phyloP scores from a whole-genome alignment of 2,797 vertebrate genomes.

The Neostethus bicornis region DNA sequence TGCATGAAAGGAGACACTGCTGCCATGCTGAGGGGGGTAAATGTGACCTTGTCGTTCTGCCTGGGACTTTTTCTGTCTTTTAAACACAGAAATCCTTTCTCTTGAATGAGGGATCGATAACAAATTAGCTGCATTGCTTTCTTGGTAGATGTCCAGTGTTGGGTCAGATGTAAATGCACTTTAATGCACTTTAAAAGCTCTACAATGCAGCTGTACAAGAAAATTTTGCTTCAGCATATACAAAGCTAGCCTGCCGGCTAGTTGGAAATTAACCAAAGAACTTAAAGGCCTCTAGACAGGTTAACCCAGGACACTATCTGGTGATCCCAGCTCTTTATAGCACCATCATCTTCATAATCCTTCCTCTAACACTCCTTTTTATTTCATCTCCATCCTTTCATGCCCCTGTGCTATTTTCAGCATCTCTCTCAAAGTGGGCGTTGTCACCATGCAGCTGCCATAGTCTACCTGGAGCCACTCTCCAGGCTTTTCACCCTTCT shows the following conservation, averaged over 20 bases:
- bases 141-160: background rate
- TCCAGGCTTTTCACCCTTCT: slow-evolving; percentile 24
- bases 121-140: slow-evolving; percentile 18
- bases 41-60: slow-evolving; percentile 63
- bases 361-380: slow-evolving; percentile 11
- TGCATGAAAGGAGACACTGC: slow-evolving; percentile 40
- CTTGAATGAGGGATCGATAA: slow-evolving; percentile 15
- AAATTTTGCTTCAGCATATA: slow-evolving; percentile 16
- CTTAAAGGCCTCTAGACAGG: too few species aligned
- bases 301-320: slow-evolving; percentile 48
- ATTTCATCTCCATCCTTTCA: slow-evolving; percentile 10
- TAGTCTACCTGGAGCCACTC: slow-evolving; percentile 42
- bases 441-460: slow-evolving; percentile 52
- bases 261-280: too few species aligned
- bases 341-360: slow-evolving; percentile 27
- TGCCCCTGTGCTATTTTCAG: slow-evolving; percentile 10
- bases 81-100: slow-evolving; percentile 5
- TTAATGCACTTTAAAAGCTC: slow-evolving; percentile 16
- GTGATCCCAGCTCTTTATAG: too few species aligned
- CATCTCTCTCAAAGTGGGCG: slow-evolving; percentile 24
- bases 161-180: slow-evolving; percentile 6
- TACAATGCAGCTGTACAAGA: background rate
- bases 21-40: slow-evolving; percentile 56
- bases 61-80: slow-evolving; percentile 16
- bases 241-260: too few species aligned